Conservation (phyloP, 2,888 invertebrate species). For the Diaperis boleti region DNA sequence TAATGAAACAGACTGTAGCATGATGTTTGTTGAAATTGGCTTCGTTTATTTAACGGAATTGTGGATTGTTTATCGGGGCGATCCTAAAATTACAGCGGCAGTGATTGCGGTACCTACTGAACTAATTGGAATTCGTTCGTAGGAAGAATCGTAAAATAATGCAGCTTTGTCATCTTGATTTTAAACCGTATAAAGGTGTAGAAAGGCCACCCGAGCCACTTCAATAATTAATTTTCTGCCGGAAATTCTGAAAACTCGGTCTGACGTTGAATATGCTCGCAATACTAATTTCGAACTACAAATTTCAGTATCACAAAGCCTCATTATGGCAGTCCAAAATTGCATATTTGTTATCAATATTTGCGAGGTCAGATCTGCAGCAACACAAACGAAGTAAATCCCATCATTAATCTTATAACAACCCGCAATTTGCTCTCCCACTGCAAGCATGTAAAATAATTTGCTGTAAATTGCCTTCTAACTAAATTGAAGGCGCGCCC, state of each 20-base stretch:
- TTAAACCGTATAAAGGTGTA: too few species aligned
- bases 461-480: constrained; percentile 32
- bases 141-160: too few species aligned
- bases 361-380: neutral
- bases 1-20: neutral
- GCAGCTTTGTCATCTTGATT: too few species aligned
- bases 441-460: constrained; percentile 31
- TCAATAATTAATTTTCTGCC: too few species aligned
- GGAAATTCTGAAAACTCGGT: too few species aligned
- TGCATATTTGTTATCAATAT: constrained; percentile 1
- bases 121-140: too few species aligned
- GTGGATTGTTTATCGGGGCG: neutral
- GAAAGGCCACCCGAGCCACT: too few species aligned
- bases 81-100: neutral
- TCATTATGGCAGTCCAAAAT: too few species aligned
- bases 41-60: neutral
- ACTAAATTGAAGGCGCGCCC: constrained; percentile 21
- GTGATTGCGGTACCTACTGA: too few species aligned
- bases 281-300: too few species aligned
- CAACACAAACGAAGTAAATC: constrained; percentile 32
- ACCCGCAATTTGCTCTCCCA: constrained; percentile 27
- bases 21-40: neutral
- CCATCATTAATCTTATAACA: constrained; percentile 32
- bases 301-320: too few species aligned
- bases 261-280: too few species aligned